Conservation (phyloP, 53 echinoderm and acorn worm genomes). For the Arbacia lixula region DNA sequence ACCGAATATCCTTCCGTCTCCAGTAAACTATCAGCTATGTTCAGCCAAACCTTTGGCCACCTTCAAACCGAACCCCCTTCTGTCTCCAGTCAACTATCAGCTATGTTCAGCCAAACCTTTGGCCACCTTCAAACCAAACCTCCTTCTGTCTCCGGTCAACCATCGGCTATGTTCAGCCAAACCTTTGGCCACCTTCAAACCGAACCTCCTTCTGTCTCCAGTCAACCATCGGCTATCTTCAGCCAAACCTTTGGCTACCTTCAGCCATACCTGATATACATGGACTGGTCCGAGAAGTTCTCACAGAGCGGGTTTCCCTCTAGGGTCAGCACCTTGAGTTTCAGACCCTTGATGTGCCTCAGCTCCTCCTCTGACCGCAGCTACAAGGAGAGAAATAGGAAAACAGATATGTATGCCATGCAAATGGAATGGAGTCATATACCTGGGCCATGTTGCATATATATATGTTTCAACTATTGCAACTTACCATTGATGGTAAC, state of each 20-base stretch:
- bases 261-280: slow-evolving; percentile 84
- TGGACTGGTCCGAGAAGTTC: slow-evolving; percentile 58
- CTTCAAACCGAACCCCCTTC: neutral
- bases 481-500: too few relatives aligned
- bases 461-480: too few relatives aligned
- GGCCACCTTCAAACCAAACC: too few relatives aligned
- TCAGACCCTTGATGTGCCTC: slow-evolving; percentile 74
- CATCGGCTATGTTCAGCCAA: too few relatives aligned
- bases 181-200: too few relatives aligned
- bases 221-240: neutral
- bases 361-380: slow-evolving; percentile 69
- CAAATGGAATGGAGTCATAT: too few relatives aligned
- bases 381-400: slow-evolving; percentile 44
- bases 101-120: too few relatives aligned
- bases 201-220: neutral
- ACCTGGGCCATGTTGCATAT: too few relatives aligned
- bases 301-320: slow-evolving; percentile 81
- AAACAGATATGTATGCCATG: neutral
- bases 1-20: neutral
- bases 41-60: too few relatives aligned
- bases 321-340: slow-evolving; percentile 74
- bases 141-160: neutral
- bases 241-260: slow-evolving; percentile 11
- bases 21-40: neutral
- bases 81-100: neutral